These are phyloP conservation scores for Cataglyphis hispanica DNA, from an alignment of 1,140 invertebrate species.

Conservation along the genomic window DNA sequence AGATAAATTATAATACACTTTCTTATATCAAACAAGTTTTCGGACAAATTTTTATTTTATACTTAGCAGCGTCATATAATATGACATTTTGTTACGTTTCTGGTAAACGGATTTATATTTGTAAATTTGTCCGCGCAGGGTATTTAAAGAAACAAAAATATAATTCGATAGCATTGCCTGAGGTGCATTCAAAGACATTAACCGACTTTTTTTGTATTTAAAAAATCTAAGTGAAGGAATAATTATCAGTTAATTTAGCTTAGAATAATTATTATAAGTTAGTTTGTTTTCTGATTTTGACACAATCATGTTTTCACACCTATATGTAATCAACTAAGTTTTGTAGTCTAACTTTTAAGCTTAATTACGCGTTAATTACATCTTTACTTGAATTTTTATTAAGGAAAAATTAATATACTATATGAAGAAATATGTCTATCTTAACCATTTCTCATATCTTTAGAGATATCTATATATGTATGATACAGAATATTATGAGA, in stretches of 20 bases:
- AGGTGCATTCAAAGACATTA: slow-evolving; percentile 8
- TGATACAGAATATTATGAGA: background rate
- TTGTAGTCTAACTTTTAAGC: background rate
- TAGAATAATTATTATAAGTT: background rate
- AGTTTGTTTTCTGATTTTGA: background rate
- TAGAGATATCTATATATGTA: background rate
- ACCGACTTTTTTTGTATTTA: background rate
- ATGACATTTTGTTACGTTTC: slow-evolving; percentile 35
- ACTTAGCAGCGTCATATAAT: slow-evolving; percentile 26
- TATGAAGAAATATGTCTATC: background rate
- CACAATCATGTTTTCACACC: background rate
- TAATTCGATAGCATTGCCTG: slow-evolving; percentile 22
- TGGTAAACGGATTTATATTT: slow-evolving; percentile 37
- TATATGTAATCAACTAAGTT: background rate
- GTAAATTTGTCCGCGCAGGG: slow-evolving; percentile 1
- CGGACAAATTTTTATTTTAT: slow-evolving; percentile 51
- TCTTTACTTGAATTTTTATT: slow-evolving; percentile 36
- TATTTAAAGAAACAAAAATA: slow-evolving; percentile 10
- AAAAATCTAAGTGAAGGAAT: slow-evolving; percentile 5
- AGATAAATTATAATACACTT: slow-evolving; percentile 65
- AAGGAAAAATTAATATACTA: slow-evolving; percentile 5
- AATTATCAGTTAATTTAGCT: slow-evolving; percentile 19
- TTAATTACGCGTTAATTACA: slow-evolving; percentile 25
- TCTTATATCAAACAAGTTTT: slow-evolving; percentile 32
- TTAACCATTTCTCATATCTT: slow-evolving; percentile 24